Evolutionary conservation across 2,888 invertebrate species (phyloP), one percentile per base, ranked within the genome.

Genomic region (Cephus nigrinus): DNA sequence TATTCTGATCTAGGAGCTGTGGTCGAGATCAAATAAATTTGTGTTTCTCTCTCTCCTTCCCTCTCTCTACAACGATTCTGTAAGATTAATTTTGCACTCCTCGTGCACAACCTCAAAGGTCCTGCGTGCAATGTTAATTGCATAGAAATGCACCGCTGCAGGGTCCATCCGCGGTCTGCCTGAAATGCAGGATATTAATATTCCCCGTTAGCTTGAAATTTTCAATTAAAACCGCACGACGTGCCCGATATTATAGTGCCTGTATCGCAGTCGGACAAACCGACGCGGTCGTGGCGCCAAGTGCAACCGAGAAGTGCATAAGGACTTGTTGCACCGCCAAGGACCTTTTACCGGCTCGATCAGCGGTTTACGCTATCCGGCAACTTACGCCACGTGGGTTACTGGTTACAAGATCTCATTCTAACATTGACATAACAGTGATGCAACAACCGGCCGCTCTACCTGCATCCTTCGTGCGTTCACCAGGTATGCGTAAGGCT

Each of bases 361-460:
- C 55, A 23, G 55, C 55, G 55, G 55, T 23, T 23, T 9, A 55
- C 9, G 1, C 55, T 55, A 23, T 55, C 55, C 55, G 15, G 23
- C 23, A 55, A 55, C 2, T 55, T 23, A 9, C 23, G 55, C 55
- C 55, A 55, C 55, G 55, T 55, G 55, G 55, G 55, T 55, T 71
- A 71, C 5, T 23, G 12, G 15, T 23, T 71, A 33, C 71, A 33
- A 71, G 71, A 71, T 71, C 71, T 71, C 71, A 12, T 33, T 30
- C 71, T 71, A 33, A 71, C 71, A 71, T 71, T 31, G 71, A 71
- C 32, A 71, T 71, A 71, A 71, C 31, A 31, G 31, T 71, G 12
- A 33, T 5, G 71, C 71, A 71, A 71, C 3, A 33, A 71, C 71
- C 31, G 31, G 31, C 55, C 55, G 15, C 23, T 23, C 5, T 55